These are phyloP conservation scores for Catagonus wagneri DNA, from an alignment of 2,113 vertebrate genomes.

Conservation along the genomic window DNA sequence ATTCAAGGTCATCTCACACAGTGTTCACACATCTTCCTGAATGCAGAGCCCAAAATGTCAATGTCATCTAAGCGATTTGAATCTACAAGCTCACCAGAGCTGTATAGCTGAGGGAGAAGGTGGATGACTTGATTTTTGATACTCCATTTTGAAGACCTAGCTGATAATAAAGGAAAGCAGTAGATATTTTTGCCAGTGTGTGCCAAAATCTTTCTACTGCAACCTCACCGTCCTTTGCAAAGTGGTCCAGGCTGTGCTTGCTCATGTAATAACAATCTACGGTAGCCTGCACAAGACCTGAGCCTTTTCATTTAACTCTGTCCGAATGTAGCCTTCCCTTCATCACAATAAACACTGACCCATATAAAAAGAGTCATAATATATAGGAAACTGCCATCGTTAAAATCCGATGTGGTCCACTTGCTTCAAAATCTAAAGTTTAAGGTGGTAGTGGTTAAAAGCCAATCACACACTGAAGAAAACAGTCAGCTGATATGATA, in stretches of 20 bases:
- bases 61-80: not conserved
- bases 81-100: not conserved
- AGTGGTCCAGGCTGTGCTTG: not conserved
- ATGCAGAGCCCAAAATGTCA: not conserved
- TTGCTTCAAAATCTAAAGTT: not conserved
- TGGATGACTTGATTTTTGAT: not conserved
- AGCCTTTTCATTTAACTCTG: not conserved
- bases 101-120: not conserved
- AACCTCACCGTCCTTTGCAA: not conserved
- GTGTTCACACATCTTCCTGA: not conserved
- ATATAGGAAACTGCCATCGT: not conserved
- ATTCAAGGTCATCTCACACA: not conserved
- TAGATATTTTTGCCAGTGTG: not conserved
- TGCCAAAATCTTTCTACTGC: not conserved
- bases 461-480: not conserved
- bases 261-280: not conserved
- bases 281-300: not conserved
- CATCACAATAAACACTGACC: not conserved
- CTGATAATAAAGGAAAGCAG: not conserved
- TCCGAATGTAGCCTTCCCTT: not conserved
- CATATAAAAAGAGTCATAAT: not conserved
- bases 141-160: rapidly evolving
- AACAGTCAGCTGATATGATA: not conserved
- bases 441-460: not conserved
- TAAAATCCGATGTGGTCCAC: not conserved